A percentile compares a stretch with the other conserved stretches of the same genome.
Evolutionary conservation across 2,888 invertebrate genomes (phyloP).

Genomic region (Xanthia icteritia): DNA sequence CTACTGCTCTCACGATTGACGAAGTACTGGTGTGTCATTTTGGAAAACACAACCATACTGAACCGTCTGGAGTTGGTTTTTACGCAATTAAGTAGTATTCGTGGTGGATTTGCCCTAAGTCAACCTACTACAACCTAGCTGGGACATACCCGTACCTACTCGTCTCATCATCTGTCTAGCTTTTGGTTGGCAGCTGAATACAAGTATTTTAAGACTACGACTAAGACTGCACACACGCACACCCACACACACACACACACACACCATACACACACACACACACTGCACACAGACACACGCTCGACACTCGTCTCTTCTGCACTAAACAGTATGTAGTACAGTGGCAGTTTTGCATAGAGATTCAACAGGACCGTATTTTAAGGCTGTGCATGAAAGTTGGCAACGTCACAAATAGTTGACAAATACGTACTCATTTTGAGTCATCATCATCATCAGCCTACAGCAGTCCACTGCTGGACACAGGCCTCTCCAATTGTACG

Average conservation of each 20-base stretch:
- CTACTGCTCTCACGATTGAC: constrained; percentile 7
- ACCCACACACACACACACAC: background rate
- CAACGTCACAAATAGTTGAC: background rate
- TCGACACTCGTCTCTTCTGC: background rate
- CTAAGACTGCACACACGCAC: background rate
- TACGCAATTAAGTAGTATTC: background rate
- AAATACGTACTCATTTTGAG: background rate
- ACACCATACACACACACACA: background rate
- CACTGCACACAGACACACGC: background rate
- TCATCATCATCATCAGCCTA: too few relatives aligned
- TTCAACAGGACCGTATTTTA: background rate
- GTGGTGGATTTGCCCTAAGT: background rate
- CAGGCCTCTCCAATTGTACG: too few relatives aligned
- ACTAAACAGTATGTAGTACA: background rate
- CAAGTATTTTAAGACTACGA: background rate
- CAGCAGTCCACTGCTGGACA: too few relatives aligned
- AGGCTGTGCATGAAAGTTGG: background rate
- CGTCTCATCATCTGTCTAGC: background rate
- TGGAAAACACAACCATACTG: constrained; percentile 28
- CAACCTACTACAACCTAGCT: background rate
- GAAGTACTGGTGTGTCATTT: background rate
- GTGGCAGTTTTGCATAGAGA: background rate
- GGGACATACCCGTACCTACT: background rate
- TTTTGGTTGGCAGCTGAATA: background rate
- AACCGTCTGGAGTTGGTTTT: background rate